phyloP scores from a whole-genome alignment of 2,797 vertebrate species.

The Phrynocephalus guinanensis region DNA sequence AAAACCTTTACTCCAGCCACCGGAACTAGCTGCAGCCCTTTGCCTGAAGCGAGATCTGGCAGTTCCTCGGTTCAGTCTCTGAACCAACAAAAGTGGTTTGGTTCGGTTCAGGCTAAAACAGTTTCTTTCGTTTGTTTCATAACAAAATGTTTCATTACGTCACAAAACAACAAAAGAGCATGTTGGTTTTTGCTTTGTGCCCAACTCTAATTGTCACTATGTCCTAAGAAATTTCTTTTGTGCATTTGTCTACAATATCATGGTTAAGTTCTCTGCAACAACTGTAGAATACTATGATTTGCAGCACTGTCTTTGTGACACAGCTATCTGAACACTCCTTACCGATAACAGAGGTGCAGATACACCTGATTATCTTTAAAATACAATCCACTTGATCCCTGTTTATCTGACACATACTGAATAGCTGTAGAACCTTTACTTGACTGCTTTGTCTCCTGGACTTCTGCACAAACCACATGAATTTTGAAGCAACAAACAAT shows the following conservation, averaged over 20 bases:
- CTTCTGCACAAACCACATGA: not conserved
- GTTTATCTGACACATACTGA: not conserved
- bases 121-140: too few species aligned
- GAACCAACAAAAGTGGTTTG: too few species aligned
- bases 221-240: not conserved
- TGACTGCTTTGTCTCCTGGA: conserved; percentile 47
- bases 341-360: not conserved
- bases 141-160: too few species aligned
- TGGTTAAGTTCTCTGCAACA: not conserved
- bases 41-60: too few species aligned
- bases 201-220: not conserved
- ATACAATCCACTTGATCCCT: conserved; percentile 20
- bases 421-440: conserved; percentile 20
- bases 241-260: not conserved
- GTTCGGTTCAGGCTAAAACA: too few species aligned
- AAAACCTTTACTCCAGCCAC: too few species aligned
- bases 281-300: not conserved
- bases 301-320: not conserved
- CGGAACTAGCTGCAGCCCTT: too few species aligned
- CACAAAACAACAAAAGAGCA: too few species aligned
- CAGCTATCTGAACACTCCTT: not conserved
- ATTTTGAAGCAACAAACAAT: not conserved
- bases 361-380: conserved; percentile 9
- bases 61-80: too few species aligned
- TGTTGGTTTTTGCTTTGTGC: too few species aligned